A percentile compares a stretch with the other conserved stretches of the same genome.
phyloP scores from a whole-genome alignment of 1,140 invertebrate species.

The Melanaphis sacchari region DNA sequence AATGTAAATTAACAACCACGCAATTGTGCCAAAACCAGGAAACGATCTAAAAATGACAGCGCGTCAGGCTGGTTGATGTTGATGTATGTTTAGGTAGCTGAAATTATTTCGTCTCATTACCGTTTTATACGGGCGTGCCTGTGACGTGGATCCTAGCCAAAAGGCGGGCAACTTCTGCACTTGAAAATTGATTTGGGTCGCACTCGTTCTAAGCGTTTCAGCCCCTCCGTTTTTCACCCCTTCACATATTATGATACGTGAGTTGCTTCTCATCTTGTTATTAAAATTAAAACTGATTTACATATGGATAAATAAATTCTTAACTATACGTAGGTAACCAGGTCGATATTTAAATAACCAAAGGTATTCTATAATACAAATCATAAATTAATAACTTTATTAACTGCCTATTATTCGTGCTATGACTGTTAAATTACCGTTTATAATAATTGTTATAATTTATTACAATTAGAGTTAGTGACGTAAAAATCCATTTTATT shows the following conservation, averaged over 20 bases:
- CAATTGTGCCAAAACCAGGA: conserved; percentile 48
- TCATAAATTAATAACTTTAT: too few species aligned
- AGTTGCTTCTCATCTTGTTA: neutral
- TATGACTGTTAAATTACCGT: too few species aligned
- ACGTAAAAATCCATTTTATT: too few species aligned
- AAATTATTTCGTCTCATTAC: conserved; percentile 58
- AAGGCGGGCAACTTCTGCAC: conserved; percentile 50
- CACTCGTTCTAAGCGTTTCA: conserved; percentile 44
- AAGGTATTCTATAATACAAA: too few species aligned
- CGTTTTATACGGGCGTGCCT: conserved; percentile 30
- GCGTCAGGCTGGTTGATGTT: conserved; percentile 41
- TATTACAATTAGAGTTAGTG: too few species aligned
- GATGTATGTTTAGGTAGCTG: conserved; percentile 52
- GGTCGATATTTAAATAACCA: neutral
- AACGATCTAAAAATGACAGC: conserved; percentile 54
- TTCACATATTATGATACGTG: neutral
- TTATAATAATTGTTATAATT: too few species aligned
- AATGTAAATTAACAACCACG: conserved; percentile 42
- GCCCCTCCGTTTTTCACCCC: conserved; percentile 33
- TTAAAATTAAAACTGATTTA: conserved; percentile 16
- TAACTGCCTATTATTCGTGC: too few species aligned
- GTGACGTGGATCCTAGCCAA: conserved; percentile 47
- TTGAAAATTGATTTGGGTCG: conserved; percentile 57
- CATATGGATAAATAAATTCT: neutral
- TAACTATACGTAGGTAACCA: neutral